Percentiles rank a stretch among this genome's conserved stretches.
phyloP scores from a whole-genome alignment of 1,140 invertebrate genomes.

The Listronotus oregonensis region DNA sequence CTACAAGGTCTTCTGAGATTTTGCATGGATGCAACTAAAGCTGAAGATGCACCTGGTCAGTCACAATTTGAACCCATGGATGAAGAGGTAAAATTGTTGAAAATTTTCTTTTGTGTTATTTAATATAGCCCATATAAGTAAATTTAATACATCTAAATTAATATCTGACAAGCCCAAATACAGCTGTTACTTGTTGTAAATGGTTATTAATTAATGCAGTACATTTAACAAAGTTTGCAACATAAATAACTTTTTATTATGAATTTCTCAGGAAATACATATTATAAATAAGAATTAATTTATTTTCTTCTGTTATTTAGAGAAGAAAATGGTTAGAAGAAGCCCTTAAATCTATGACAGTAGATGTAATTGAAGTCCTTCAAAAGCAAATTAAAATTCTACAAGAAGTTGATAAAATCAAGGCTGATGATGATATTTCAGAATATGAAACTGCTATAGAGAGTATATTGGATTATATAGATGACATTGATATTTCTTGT shows the following conservation, averaged over 20 bases:
- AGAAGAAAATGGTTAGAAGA: conserved; percentile 70
- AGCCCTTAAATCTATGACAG: conserved; percentile 68
- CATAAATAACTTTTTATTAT: too few species aligned
- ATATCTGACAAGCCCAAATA: too few species aligned
- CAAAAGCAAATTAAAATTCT: conserved; percentile 65
- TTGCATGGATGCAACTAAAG: conserved; percentile 66
- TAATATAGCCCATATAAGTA: too few species aligned
- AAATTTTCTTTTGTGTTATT: too few species aligned
- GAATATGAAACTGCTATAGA: conserved; percentile 64
- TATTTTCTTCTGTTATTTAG: conserved; percentile 56
- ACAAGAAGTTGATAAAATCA: conserved; percentile 56
- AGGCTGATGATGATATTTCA: conserved; percentile 60
- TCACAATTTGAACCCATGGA: conserved; percentile 61
- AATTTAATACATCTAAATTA: too few species aligned
- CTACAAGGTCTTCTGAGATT: conserved; percentile 66
- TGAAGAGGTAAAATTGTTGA: conserved; percentile 61
- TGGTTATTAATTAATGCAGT: too few species aligned
- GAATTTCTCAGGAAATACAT: too few species aligned
- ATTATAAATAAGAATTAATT: too few species aligned
- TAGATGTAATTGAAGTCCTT: conserved; percentile 69
- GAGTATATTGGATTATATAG: conserved; percentile 66
- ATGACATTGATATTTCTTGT: conserved; percentile 74
- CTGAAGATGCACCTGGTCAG: conserved; percentile 61
- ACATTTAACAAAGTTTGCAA: too few species aligned
- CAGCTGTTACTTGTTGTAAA: too few species aligned